Evolutionary conservation across 1,140 invertebrate species (phyloP).

Genomic region (Drosophila parvula): DNA sequence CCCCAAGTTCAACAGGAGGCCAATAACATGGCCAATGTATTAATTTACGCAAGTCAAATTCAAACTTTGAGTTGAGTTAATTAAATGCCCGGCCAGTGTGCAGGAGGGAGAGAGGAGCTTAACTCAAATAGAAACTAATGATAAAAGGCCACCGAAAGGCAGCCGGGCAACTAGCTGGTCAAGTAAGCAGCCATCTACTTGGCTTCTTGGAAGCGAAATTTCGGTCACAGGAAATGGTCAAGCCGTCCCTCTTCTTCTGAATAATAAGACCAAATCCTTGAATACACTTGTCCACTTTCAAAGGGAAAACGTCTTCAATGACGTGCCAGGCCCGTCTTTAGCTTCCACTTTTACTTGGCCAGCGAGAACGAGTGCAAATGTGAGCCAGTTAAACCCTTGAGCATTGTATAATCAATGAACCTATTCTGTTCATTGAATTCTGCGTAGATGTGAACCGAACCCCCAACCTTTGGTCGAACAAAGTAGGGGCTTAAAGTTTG

Average conservation of each 20-base stretch:
- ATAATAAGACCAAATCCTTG: constrained; percentile 43
- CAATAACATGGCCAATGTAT: constrained; percentile 76
- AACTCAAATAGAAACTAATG: constrained; percentile 70
- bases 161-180: constrained; percentile 12
- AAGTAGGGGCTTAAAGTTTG: constrained; percentile 14
- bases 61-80: constrained; percentile 66
- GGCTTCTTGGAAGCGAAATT: background rate
- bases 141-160: constrained; percentile 29
- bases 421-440: constrained; percentile 27
- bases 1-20: constrained; percentile 47
- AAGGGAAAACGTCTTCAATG: constrained; percentile 27
- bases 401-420: constrained; percentile 24
- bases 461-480: background rate
- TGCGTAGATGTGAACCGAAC: constrained; percentile 4
- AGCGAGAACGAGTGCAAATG: constrained; percentile 21
- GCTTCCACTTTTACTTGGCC: constrained; percentile 9
- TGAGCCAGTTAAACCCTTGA: constrained; percentile 22
- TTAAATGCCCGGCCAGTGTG: constrained; percentile 58
- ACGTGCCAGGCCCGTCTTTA: constrained; percentile 8
- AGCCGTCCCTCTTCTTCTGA: constrained; percentile 8
- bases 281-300: constrained; percentile 12
- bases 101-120: constrained; percentile 7
- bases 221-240: constrained; percentile 25
- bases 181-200: constrained; percentile 17
- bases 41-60: constrained; percentile 66